These are phyloP conservation scores for Monopis laevigella DNA, from an alignment of 2,888 invertebrate species.

Conservation along the genomic window DNA sequence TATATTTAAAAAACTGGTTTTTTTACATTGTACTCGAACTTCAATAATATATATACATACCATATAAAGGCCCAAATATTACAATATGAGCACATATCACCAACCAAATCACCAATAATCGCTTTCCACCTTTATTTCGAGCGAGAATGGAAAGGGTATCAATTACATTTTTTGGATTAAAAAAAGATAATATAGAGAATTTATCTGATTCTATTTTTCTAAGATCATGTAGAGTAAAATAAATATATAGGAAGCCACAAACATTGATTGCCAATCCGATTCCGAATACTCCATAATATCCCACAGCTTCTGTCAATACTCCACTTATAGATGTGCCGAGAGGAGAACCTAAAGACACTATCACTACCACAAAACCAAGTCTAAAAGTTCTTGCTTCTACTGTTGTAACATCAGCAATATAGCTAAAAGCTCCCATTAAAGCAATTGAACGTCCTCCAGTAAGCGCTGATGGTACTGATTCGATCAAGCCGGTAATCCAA, in stretches of 20 bases:
- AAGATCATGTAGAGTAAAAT: slow-evolving; percentile 42
- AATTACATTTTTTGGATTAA: slow-evolving; percentile 44
- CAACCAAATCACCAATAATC: slow-evolving; percentile 36
- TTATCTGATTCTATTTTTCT: slow-evolving; percentile 19
- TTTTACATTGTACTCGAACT: background rate
- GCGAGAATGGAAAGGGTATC: slow-evolving; percentile 49
- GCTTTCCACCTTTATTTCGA: slow-evolving; percentile 28
- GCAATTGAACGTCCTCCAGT: slow-evolving; percentile 67
- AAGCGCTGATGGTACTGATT: slow-evolving; percentile 63
- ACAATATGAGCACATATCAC: slow-evolving; percentile 48
- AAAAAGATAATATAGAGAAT: slow-evolving; percentile 26
- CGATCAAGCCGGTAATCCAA: slow-evolving; percentile 61
- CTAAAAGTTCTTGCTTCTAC: slow-evolving; percentile 68
- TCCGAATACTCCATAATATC: slow-evolving; percentile 53
- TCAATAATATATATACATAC: slow-evolving; percentile 28
- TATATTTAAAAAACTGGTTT: background rate
- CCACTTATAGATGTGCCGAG: slow-evolving; percentile 62
- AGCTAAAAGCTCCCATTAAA: slow-evolving; percentile 68
- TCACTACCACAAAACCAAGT: slow-evolving; percentile 66
- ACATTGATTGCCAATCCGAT: slow-evolving; percentile 36
- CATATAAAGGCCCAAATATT: slow-evolving; percentile 50
- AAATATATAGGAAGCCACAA: slow-evolving; percentile 42
- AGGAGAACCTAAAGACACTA: slow-evolving; percentile 57
- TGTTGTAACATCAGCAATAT: slow-evolving; percentile 68
- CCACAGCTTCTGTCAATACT: slow-evolving; percentile 46